Conservation (phyloP, 2,888 invertebrate species). For the Hipparchia semele region DNA sequence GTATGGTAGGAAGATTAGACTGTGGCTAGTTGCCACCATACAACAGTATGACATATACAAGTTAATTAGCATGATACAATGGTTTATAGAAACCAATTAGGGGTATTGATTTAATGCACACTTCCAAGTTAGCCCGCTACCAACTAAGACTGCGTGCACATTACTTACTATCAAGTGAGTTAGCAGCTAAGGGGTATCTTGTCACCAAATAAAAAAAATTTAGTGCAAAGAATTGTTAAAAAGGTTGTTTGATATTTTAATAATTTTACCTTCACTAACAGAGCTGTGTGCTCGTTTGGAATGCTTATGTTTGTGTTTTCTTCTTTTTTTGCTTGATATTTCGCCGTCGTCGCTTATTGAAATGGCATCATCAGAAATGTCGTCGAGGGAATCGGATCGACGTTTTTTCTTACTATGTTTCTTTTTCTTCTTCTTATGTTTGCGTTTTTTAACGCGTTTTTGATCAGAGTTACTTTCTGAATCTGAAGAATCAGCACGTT, state of each 20-base stretch:
- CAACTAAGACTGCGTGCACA: too few species aligned
- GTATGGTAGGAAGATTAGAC: too few species aligned
- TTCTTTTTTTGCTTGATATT: constrained; percentile 70
- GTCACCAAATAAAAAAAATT: not conserved
- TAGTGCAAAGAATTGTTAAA: not conserved
- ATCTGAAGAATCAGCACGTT: constrained; percentile 70
- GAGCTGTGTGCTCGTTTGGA: constrained; percentile 61
- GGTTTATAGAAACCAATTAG: too few species aligned
- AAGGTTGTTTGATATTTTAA: not conserved
- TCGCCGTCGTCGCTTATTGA: constrained; percentile 72
- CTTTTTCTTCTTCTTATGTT: constrained; percentile 81
- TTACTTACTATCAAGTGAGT: too few species aligned
- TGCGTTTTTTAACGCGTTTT: constrained; percentile 72
- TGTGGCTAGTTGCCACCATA: too few species aligned
- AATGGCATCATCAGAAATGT: constrained; percentile 57
- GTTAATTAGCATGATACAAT: too few species aligned
- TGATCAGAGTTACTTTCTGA: constrained; percentile 73
- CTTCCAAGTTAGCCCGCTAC: too few species aligned
- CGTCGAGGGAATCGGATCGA: constrained; percentile 61
- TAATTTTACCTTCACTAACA: constrained; percentile 56
- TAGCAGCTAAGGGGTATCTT: not conserved
- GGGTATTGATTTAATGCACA: too few species aligned
- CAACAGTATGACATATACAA: too few species aligned
- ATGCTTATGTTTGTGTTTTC: constrained; percentile 73
- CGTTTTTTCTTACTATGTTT: constrained; percentile 76